Percentiles rank a stretch among this genome's conserved stretches.
Evolutionary conservation across 30 jellyfish, hydroid and myxozoan species (phyloP).

Genomic region (Aurelia sp.): DNA sequence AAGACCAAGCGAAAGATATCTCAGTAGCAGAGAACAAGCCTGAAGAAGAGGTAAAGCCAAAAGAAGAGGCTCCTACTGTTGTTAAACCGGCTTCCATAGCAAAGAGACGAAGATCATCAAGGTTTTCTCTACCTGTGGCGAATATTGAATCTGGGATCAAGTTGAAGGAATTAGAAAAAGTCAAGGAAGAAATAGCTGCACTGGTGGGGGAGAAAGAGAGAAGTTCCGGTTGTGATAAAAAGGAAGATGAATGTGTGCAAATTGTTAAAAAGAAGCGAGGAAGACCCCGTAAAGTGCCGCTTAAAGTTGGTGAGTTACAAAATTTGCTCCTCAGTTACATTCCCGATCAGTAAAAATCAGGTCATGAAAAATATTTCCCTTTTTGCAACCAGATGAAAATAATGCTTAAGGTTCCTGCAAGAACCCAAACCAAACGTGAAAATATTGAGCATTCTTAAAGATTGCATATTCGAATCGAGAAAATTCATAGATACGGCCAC

Average conservation of each 20-base stretch:
- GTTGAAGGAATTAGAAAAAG: not conserved
- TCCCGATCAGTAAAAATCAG: no score
- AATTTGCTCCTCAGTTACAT: no score
- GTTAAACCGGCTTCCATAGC: not conserved
- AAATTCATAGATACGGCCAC: no score
- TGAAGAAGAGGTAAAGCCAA: not conserved
- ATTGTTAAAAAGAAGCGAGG: constrained; percentile 30
- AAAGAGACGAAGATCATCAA: not conserved
- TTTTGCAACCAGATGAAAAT: no score
- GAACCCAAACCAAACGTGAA: no score
- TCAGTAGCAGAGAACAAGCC: not conserved
- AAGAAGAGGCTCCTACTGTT: not conserved
- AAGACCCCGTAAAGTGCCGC: constrained; percentile 21
- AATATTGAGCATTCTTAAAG: no score
- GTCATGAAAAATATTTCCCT: no score
- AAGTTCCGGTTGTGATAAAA: not conserved
- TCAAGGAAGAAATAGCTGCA: not conserved
- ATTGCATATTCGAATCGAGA: no score
- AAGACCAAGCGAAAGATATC: not conserved
- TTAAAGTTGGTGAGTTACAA: not conserved
- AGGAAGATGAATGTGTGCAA: not conserved
- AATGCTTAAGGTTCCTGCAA: no score
- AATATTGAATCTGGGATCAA: not conserved
- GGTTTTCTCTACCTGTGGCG: not conserved
- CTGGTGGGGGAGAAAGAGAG: not conserved